phyloP scores from a whole-genome alignment of 2,888 invertebrate genomes.

The Tenthredo notha region DNA sequence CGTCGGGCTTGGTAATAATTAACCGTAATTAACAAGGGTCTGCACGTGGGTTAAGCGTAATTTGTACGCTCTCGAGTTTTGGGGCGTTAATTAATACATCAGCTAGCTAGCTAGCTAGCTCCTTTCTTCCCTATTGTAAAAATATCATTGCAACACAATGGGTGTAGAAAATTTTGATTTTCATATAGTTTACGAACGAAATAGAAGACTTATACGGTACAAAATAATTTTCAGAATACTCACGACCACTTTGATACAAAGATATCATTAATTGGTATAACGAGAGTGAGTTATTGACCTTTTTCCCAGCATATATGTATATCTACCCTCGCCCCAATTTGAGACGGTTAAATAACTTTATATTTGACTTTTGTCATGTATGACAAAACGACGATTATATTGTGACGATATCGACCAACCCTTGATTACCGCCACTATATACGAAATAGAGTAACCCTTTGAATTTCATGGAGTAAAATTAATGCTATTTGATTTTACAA shows the following conservation, averaged over 20 bases:
- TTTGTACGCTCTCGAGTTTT: slow-evolving; percentile 50
- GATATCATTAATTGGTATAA: background rate
- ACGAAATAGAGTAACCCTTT: background rate
- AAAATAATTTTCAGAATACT: background rate
- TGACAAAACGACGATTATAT: background rate
- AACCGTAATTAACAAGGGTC: slow-evolving; percentile 50
- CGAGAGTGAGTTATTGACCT: background rate
- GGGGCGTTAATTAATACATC: slow-evolving; percentile 50
- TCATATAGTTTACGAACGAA: background rate
- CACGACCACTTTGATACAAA: background rate
- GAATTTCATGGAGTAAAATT: background rate
- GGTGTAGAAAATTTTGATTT: background rate
- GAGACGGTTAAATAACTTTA: background rate
- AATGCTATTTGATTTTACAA: background rate
- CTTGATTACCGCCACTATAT: background rate
- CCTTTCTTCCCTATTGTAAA: slow-evolving; percentile 4
- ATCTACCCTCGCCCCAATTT: background rate
- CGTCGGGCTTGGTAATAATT: slow-evolving; percentile 36
- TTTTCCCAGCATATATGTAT: background rate
- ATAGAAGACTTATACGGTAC: background rate
- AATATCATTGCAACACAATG: background rate
- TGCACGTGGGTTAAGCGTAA: slow-evolving; percentile 50
- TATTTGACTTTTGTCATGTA: background rate
- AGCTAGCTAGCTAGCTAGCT: background rate
- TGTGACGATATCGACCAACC: background rate